phyloP scores from a whole-genome alignment of 1,140 invertebrate genomes.

The Pteromalus puparum region DNA sequence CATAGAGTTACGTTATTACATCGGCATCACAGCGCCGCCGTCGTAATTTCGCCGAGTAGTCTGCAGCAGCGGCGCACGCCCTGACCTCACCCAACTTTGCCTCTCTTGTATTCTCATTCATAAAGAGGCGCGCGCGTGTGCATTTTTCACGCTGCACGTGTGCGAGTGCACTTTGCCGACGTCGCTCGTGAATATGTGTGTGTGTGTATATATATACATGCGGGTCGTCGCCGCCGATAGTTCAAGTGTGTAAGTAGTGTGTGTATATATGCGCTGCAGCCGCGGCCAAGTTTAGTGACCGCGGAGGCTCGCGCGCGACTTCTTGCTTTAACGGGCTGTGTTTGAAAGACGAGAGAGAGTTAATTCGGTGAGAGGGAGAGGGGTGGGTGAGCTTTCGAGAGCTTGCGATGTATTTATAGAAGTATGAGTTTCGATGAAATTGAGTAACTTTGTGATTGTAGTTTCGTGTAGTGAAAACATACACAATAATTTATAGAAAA shows the following conservation, averaged over 20 bases:
- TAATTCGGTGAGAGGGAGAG: neutral
- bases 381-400: neutral
- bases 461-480: too few relatives aligned
- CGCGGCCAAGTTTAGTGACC: slow-evolving; percentile 22
- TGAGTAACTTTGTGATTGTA: too few relatives aligned
- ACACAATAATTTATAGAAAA: too few relatives aligned
- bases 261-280: neutral
- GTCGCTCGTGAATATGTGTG: neutral
- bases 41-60: too few relatives aligned
- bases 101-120: slow-evolving; percentile 29
- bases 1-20: too few relatives aligned
- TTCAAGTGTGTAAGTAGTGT: neutral
- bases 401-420: neutral
- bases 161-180: neutral
- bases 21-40: too few relatives aligned
- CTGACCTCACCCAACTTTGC: slow-evolving; percentile 24
- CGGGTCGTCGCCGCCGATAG: neutral
- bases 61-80: neutral
- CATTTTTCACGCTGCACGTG: neutral
- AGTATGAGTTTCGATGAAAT: too few relatives aligned
- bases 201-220: neutral
- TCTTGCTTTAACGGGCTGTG: neutral
- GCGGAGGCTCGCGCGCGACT: neutral
- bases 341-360: neutral
- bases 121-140: neutral